Evolutionary conservation across 2,113 vertebrate species (phyloP).

Genomic region (Poicephalus meyeri): DNA sequence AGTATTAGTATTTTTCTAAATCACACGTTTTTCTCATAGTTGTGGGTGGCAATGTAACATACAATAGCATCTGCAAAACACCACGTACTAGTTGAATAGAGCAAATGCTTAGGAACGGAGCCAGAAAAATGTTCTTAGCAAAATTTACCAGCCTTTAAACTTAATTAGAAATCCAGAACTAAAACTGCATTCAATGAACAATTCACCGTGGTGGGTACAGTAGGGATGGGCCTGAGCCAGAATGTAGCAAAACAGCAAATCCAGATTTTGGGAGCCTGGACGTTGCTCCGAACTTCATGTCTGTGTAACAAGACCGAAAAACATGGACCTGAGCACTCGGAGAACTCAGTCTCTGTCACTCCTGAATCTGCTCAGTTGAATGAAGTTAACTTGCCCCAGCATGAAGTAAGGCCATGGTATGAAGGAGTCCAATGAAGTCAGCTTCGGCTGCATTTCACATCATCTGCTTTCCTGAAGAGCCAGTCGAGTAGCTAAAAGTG

Average conservation of each 20-base stretch:
- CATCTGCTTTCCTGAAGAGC: neutral
- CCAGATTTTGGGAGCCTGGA: neutral
- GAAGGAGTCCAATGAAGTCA: neutral
- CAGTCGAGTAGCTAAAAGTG: neutral
- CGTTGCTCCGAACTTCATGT: neutral
- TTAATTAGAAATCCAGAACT: conserved; percentile 47
- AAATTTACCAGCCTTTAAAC: conserved; percentile 37
- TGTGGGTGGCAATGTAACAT: neutral
- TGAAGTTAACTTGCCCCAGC: neutral
- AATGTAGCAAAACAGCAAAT: neutral
- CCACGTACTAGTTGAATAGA: conserved; percentile 20
- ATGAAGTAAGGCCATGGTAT: rapidly evolving
- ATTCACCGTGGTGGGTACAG: neutral
- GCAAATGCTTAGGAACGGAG: conserved; percentile 26
- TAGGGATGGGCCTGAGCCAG: neutral
- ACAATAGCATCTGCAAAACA: conserved; percentile 40
- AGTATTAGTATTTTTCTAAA: conserved; percentile 12
- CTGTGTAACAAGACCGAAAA: neutral
- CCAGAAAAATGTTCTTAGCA: conserved; percentile 42
- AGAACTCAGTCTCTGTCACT: neutral
- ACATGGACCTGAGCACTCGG: neutral
- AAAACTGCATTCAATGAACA: conserved; percentile 1
- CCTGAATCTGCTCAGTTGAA: too few relatives aligned
- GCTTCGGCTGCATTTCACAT: neutral
- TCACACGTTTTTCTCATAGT: neutral